These are phyloP conservation scores for Medauroidea extradentata DNA, from an alignment of 1,140 invertebrate genomes.

Conservation along the genomic window DNA sequence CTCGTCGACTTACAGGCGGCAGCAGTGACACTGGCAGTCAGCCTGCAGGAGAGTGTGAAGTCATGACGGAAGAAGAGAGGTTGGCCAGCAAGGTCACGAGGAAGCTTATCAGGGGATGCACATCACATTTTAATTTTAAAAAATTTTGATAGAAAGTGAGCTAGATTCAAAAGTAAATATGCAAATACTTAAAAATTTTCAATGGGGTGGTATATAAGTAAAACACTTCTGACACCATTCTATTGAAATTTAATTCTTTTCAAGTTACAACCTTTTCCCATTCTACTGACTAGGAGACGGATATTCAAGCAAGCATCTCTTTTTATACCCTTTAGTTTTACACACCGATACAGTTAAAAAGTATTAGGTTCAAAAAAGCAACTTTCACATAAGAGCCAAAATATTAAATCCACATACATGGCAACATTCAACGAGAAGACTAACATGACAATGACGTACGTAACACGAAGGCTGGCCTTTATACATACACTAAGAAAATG, in stretches of 20 bases:
- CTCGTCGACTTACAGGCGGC: too few relatives aligned
- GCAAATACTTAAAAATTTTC: too few relatives aligned
- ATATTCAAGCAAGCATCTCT: slow-evolving; percentile 14
- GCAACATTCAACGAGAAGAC: not conserved
- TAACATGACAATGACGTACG: not conserved
- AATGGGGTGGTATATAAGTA: not conserved
- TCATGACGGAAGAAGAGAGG: too few relatives aligned
- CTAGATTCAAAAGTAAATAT: too few relatives aligned
- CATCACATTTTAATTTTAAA: too few relatives aligned
- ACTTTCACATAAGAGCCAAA: slow-evolving; percentile 5
- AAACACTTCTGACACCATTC: slow-evolving; percentile 3
- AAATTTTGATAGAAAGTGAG: too few relatives aligned
- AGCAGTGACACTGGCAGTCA: too few relatives aligned
- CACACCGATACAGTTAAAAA: slow-evolving; percentile 3
- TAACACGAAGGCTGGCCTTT: too few relatives aligned
- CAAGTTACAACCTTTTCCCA: slow-evolving; percentile 22
- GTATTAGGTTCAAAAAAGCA: slow-evolving; percentile 3
- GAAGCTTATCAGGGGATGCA: too few relatives aligned
- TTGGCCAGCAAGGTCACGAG: too few relatives aligned
- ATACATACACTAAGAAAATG: not conserved
- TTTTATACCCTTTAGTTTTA: not conserved
- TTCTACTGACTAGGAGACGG: slow-evolving; percentile 21
- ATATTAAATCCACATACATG: not conserved
- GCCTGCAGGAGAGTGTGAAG: too few relatives aligned
- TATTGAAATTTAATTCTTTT: slow-evolving; percentile 20